Evolutionary conservation across 2,113 vertebrate genomes (phyloP), one percentile per base, ranked within the genome.

Genomic region (Dipodomys merriami): DNA sequence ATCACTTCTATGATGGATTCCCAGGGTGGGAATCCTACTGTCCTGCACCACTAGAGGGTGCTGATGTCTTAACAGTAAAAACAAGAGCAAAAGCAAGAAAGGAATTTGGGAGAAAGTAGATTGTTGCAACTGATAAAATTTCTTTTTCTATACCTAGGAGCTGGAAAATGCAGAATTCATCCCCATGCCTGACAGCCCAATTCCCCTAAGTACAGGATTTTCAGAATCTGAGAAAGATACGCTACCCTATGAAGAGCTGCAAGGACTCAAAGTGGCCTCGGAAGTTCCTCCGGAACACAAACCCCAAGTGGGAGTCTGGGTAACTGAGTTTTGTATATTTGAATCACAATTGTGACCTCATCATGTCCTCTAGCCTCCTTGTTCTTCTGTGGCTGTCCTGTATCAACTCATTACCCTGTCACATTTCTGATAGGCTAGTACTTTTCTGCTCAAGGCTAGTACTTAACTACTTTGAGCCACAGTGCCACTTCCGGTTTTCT

Each of bases 121-220:
- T 33, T n/a, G 20, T 39, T 89, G 44, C 79, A 86, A 84, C 95
- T 98, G 78, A 96, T 86, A 88, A 44, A 74, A 96, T 88, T 80
- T 97, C 94, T 97, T 81, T 93, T 13, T 22, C 62, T 93, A 2
- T 83, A 4, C 85, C 16, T 83, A 99, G 99, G 99, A 99, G 97
- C 98, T 99, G 57, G 98, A 99, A 94, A 99, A 99, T 2, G 99
- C 99, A 44, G 99, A 99, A 95, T 99, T 99, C 97, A 99, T 99
- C 95, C 99, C 99, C 2, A 99, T 99, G 97, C 99, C 99, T 46
- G 97, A 98, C 2, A 98, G 97, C 86, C 98, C 98, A 5, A 97
- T 97, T 96, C 98, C 98, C 77, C 88, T 97, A 49, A 98, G 98
- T 86, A 95, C 96, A 79, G 97, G 92, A 6, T 98, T 98, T 96